Evolutionary conservation across 2,888 invertebrate genomes (phyloP), one percentile per base, ranked within the genome.

Genomic region (Apotomis betuletana): DNA sequence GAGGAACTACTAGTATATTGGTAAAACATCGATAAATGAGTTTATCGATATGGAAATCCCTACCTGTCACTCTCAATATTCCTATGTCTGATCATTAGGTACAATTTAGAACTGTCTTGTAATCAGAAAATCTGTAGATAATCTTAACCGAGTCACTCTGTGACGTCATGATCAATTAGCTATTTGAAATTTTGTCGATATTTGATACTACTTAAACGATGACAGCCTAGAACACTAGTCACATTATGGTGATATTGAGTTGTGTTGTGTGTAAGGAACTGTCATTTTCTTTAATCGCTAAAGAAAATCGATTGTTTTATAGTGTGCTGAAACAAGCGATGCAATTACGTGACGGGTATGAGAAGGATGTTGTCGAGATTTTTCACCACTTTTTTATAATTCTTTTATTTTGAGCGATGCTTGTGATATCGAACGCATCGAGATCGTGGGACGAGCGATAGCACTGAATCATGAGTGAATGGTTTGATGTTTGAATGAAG

Each of bases 401-500:
- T 68, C 52, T 36, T 72, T 72, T 68, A 72, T 68, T 72, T 68
- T 59, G 54, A 55, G 44, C 57, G 61, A 59, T 67, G 62, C 44
- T 55, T 67, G 71, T 27, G 57, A 61, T 27, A 55, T 15, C 12
- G 27, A 57, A 62, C 15, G 65, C 68, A 44, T 41, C 73, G 69
- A 69, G 70, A 55, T 27, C 27, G 27, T 27, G 60, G 36, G 57
- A 59, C 8, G 12, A 61, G 61, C 60, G 61, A 72, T 54, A 49
- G 68, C 72, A 63, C 63, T 57, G 70, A 73, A 73, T 72, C 72
- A 74, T 75, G 76, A 67, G 74, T 81, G 83, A 80, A 79, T 84
- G 83, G 80, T 79, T 81, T 76, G 77, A 82, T 81, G 87, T 86
- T 87, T 89, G 89, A 83, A 85, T 89, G 91, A 92, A 92, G 92